A percentile compares a stretch with the other conserved stretches of the same genome.
phyloP scores from a whole-genome alignment of 2,113 vertebrate species.

The Mesitornis unicolor region DNA sequence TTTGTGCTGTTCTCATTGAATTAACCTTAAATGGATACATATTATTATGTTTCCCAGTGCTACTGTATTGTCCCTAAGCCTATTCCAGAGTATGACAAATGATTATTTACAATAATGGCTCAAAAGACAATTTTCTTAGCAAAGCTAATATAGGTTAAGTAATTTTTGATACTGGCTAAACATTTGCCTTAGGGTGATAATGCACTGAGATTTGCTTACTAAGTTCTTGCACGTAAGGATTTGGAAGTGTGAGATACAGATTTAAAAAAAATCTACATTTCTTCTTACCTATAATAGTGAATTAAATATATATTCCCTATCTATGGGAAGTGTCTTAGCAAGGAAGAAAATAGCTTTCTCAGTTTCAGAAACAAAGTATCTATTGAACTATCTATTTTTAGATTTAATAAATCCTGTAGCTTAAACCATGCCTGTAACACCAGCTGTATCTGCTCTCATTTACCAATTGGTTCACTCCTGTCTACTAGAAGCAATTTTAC shows the following conservation, averaged over 20 bases:
- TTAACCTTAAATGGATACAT: neutral
- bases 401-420: neutral
- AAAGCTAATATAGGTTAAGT: neutral
- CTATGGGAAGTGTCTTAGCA: neutral
- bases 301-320: neutral
- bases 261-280: neutral
- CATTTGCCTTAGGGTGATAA: neutral
- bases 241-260: neutral
- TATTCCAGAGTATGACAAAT: neutral
- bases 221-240: neutral
- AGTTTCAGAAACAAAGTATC: neutral
- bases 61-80: neutral
- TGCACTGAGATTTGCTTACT: neutral
- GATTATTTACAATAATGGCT: neutral
- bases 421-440: neutral
- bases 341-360: neutral
- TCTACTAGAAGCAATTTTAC: neutral
- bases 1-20: neutral
- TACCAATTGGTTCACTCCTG: neutral
- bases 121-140: neutral
- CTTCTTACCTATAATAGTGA: neutral
- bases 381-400: neutral
- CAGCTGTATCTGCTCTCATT: neutral
- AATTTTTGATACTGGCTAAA: neutral
- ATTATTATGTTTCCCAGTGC: neutral